Evolutionary conservation across 2,113 vertebrate species (phyloP).

Genomic region (Ammodytes dubius): DNA sequence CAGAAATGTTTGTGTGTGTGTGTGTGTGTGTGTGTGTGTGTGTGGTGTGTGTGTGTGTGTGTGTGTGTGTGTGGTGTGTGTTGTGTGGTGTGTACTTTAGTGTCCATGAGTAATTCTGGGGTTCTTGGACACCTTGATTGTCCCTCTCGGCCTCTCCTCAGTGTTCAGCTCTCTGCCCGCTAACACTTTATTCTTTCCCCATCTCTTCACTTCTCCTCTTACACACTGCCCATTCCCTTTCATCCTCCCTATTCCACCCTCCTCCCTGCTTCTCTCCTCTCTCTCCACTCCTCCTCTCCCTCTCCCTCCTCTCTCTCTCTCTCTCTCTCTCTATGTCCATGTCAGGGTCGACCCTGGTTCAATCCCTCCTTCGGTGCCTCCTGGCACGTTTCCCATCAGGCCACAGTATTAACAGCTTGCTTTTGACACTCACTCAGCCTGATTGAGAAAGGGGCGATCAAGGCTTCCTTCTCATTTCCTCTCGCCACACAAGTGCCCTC

Average conservation of each 20-base stretch:
- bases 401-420: conserved; percentile 68
- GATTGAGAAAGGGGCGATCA: conserved; percentile 60
- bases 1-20: conserved; percentile 36
- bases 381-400: conserved; percentile 80
- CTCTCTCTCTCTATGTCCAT: conserved; percentile 46
- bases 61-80: conserved; percentile 30
- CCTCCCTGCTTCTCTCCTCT: conserved; percentile 14
- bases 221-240: conserved; percentile 31
- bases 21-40: conserved; percentile 7
- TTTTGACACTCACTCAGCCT: conserved; percentile 73
- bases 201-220: conserved; percentile 37
- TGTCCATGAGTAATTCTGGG: conserved; percentile 52
- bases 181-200: conserved; percentile 14
- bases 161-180: conserved; percentile 35
- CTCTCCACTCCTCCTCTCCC: conserved; percentile 18
- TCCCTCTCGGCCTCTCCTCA: conserved; percentile 33
- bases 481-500: conserved; percentile 31
- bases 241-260: conserved; percentile 24
- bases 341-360: conserved; percentile 57
- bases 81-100: conserved; percentile 22
- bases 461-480: conserved; percentile 65
- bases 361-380: conserved; percentile 66
- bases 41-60: conserved; percentile 7
- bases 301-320: background rate
- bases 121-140: conserved; percentile 65